Evolutionary conservation across 1,140 invertebrate genomes (phyloP).

Genomic region (Drosophila guanche): DNA sequence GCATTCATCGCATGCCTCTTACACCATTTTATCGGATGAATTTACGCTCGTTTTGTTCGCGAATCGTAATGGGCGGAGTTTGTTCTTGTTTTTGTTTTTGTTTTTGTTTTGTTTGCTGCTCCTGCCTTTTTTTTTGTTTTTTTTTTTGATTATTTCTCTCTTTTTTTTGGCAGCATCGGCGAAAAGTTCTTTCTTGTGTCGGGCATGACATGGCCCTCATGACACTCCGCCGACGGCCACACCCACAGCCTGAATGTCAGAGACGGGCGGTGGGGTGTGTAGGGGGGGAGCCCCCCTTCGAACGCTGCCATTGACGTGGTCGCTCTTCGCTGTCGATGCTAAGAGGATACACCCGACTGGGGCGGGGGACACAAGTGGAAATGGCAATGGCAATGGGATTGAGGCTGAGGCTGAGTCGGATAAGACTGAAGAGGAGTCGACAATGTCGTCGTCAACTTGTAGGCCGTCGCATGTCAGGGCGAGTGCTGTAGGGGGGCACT

Average conservation of each 20-base stretch:
- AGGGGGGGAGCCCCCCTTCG: no score
- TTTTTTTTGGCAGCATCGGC: constrained; percentile 24
- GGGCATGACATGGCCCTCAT: neutral
- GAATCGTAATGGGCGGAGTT: constrained; percentile 52
- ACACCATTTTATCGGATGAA: constrained; percentile 65
- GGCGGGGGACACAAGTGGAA: no score
- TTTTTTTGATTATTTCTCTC: neutral
- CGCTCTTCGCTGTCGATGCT: constrained; percentile 26
- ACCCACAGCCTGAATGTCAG: constrained; percentile 6
- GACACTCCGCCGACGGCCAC: neutral
- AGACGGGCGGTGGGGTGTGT: no score
- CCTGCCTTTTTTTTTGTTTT: constrained; percentile 2
- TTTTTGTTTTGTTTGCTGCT: constrained; percentile 3
- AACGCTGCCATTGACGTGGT: constrained; percentile 56
- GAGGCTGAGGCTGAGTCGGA: constrained; percentile 11
- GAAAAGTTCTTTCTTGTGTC: constrained; percentile 32
- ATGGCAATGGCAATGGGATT: constrained; percentile 6
- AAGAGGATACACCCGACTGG: constrained; percentile 15
- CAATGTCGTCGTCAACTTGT: constrained; percentile 42
- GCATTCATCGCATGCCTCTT: constrained; percentile 41
- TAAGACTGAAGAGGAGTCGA: constrained; percentile 14
- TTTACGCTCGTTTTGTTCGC: constrained; percentile 55
- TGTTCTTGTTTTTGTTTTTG: constrained; percentile 26
- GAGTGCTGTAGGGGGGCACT: neutral
- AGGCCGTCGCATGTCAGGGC: no score